phyloP scores from a whole-genome alignment of 2,797 vertebrate genomes.

The Oreochromis grahami region DNA sequence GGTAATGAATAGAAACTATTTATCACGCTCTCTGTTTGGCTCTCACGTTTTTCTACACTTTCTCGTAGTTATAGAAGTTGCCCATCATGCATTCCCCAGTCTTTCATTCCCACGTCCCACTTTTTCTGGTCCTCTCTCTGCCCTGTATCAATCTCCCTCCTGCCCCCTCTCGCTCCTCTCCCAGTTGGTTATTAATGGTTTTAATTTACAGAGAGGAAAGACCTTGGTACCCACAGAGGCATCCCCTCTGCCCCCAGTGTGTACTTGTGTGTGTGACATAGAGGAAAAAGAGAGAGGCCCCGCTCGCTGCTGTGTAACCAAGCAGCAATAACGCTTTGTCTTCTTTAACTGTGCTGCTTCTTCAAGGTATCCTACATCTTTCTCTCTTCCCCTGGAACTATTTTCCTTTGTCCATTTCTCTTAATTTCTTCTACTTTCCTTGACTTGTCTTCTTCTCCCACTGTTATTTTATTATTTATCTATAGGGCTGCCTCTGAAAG shows the following conservation, averaged over 20 bases:
- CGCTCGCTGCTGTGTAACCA: slow-evolving; percentile 42
- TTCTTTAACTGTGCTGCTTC: slow-evolving; percentile 71
- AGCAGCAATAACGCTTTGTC: slow-evolving; percentile 70
- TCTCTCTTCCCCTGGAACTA: slow-evolving; percentile 13
- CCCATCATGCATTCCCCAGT: slow-evolving; percentile 8
- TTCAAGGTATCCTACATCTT: slow-evolving; percentile 58
- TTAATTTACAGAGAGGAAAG: slow-evolving; percentile 86
- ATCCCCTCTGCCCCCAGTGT: slow-evolving; percentile 56
- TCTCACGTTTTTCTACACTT: not conserved
- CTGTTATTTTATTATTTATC: not conserved
- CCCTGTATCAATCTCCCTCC: slow-evolving; percentile 33
- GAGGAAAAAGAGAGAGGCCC: slow-evolving; percentile 12
- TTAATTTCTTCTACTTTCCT: slow-evolving; percentile 11
- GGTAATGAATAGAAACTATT: slow-evolving; percentile 32
- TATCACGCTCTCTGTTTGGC: not conserved
- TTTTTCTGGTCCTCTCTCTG: not conserved
- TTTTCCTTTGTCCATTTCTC: not conserved
- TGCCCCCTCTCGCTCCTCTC: slow-evolving; percentile 32
- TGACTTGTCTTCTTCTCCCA: not conserved
- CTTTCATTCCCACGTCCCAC: slow-evolving; percentile 16
- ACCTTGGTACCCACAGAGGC: slow-evolving; percentile 77
- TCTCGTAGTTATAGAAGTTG: not conserved
- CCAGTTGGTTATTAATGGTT: slow-evolving; percentile 88
- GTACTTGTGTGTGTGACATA: slow-evolving; percentile 48
- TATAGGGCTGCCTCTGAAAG: not conserved